These are phyloP conservation scores for Labia minor DNA, from an alignment of 2,888 invertebrate genomes.

Conservation along the genomic window DNA sequence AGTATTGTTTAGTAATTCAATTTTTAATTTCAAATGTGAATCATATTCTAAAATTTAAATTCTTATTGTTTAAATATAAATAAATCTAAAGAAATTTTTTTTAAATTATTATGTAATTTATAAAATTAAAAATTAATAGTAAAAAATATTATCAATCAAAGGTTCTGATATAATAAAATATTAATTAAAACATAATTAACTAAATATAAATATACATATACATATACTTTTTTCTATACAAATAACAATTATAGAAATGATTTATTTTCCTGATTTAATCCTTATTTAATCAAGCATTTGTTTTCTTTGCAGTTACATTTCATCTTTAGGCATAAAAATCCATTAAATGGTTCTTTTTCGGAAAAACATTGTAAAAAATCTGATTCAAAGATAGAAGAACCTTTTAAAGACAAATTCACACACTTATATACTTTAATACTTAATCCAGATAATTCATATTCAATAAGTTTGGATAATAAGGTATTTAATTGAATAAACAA, in stretches of 20 bases:
- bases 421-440: conserved; percentile 75
- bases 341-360: conserved; percentile 73
- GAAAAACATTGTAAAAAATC: conserved; percentile 96
- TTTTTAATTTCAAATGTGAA: not conserved
- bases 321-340: conserved; percentile 93
- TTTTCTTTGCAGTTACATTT: conserved; percentile 49
- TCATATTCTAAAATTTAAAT: not conserved
- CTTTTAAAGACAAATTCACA: conserved; percentile 84
- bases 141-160: no score
- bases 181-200: no score
- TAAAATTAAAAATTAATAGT: no score
- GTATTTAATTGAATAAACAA: conserved; percentile 28
- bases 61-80: not conserved
- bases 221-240: not conserved
- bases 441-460: conserved; percentile 67
- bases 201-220: no score
- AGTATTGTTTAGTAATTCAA: no score
- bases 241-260: not conserved
- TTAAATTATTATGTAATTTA: no score
- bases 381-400: conserved; percentile 68
- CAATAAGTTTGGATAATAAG: conserved; percentile 71
- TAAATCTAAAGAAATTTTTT: no score
- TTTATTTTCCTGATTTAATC: not conserved
- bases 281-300: conserved; percentile 15
- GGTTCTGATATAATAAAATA: no score